Percentiles rank a stretch among this genome's conserved stretches.
Conservation (phyloP, 2,113 vertebrate species). For the Eolophus roseicapilla region DNA sequence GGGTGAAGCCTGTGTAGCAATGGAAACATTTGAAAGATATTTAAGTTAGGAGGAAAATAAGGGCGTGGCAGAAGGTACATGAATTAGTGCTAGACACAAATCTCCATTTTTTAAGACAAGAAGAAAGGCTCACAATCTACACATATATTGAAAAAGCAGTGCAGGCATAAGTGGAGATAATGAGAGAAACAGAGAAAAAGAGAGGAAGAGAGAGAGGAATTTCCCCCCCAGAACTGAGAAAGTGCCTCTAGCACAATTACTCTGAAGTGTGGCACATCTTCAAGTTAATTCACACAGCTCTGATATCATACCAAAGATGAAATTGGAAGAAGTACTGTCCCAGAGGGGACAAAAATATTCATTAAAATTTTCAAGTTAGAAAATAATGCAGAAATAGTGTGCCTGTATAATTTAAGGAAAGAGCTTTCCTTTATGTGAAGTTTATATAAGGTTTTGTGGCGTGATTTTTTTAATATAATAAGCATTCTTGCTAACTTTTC, state of each 20-base stretch:
- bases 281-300: background rate
- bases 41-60: background rate
- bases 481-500: background rate
- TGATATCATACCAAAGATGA: background rate
- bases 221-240: background rate
- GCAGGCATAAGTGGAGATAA: background rate
- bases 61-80: background rate
- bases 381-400: background rate
- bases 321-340: background rate
- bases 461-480: background rate
- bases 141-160: background rate
- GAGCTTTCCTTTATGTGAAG: background rate
- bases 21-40: background rate
- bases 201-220: background rate
- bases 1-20: background rate
- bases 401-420: background rate
- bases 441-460: background rate
- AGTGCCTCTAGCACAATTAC: background rate
- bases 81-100: background rate
- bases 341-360: background rate
- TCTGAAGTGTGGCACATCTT: fast-evolving
- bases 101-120: background rate
- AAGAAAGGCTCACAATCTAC: background rate
- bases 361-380: background rate
- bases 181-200: background rate